Conservation (phyloP, 2,888 invertebrate genomes). For the Amblyjoppa fuscipennis region DNA sequence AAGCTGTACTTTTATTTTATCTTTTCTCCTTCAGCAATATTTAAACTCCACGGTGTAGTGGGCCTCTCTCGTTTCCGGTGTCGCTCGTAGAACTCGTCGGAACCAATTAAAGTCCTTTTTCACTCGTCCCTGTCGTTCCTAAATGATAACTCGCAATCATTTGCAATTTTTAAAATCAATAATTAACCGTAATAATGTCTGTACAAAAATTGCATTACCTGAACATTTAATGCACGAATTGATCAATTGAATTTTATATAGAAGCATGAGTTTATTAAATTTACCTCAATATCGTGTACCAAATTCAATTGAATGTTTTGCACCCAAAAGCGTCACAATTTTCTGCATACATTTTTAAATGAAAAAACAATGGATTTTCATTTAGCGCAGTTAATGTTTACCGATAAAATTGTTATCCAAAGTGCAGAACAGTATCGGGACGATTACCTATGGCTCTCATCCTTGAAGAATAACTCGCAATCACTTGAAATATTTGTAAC, state of each 20-base stretch:
- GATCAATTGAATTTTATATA: no score
- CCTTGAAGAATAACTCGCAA: background rate
- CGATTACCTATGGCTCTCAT: background rate
- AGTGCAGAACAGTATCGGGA: background rate
- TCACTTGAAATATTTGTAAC: no score
- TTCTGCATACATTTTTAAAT: no score
- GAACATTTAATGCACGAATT: no score
- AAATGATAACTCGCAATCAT: background rate
- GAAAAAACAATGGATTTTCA: background rate
- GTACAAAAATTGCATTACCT: no score
- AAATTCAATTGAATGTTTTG: no score
- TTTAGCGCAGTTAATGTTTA: no score
- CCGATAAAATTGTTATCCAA: background rate
- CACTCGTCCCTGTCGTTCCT: background rate
- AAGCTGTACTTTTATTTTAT: background rate
- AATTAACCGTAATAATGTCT: no score
- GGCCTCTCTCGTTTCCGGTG: conserved; percentile 11
- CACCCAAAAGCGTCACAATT: no score
- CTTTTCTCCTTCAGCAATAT: conserved; percentile 9
- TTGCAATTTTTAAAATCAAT: no score
- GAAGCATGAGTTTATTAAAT: no score
- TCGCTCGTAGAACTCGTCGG: background rate
- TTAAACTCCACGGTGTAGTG: background rate
- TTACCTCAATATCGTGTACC: no score
- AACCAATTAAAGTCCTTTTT: background rate